Percentiles rank a stretch among this genome's conserved stretches.
Conservation (phyloP, 2,113 vertebrate genomes). For the Turdus rufiventris region DNA sequence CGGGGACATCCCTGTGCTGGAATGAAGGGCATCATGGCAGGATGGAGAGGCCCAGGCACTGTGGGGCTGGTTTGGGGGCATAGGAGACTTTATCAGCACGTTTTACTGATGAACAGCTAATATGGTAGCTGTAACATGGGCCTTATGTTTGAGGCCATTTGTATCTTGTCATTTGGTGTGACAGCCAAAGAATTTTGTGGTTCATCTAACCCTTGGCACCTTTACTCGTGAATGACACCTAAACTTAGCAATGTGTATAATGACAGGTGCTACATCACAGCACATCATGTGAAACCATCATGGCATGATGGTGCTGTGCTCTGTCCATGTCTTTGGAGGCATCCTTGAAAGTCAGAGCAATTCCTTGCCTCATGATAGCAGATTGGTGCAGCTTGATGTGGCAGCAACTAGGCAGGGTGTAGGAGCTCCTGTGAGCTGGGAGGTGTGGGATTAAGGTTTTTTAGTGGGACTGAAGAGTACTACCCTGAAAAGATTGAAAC, state of each 20-base stretch:
- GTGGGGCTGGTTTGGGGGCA: neutral
- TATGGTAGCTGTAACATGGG: neutral
- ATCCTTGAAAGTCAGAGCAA: neutral
- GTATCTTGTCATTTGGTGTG: fast-evolving
- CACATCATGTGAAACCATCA: fast-evolving
- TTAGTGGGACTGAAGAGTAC: neutral
- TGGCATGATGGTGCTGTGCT: neutral
- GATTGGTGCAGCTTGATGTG: neutral
- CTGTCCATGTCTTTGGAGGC: neutral
- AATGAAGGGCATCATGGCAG: fast-evolving
- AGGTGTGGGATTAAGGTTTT: neutral
- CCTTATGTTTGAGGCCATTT: neutral
- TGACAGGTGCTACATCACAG: neutral
- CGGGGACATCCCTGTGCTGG: neutral
- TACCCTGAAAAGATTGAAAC: neutral
- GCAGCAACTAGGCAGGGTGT: neutral
- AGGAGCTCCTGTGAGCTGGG: neutral
- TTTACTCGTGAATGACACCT: neutral
- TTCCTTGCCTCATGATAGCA: neutral
- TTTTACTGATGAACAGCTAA: neutral
- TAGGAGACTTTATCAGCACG: neutral
- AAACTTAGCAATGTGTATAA: neutral
- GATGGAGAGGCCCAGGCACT: neutral
- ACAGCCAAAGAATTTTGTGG: neutral
- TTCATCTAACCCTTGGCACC: neutral